phyloP scores from a whole-genome alignment of 2,113 vertebrate genomes.

The Delphinapterus leucas region DNA sequence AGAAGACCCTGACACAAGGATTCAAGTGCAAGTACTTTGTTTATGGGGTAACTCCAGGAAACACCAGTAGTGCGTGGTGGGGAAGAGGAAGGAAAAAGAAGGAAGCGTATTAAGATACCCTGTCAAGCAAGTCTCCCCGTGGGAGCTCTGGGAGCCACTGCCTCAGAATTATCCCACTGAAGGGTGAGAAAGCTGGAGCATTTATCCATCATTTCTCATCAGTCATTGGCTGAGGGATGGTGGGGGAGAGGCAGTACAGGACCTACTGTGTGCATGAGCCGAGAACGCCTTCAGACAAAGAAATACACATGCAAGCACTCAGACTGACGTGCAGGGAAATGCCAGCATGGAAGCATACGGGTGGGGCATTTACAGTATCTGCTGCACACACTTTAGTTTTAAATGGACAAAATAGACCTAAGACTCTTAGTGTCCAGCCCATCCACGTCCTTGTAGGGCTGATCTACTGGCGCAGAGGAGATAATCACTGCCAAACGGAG shows the following conservation, averaged over 20 bases:
- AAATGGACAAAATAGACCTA: slow-evolving; percentile 14
- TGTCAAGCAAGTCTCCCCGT: neutral
- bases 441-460: neutral
- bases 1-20: neutral
- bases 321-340: neutral
- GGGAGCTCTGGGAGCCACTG: neutral
- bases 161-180: neutral
- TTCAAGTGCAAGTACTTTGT: neutral
- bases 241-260: neutral
- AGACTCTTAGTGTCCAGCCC: neutral
- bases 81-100: neutral
- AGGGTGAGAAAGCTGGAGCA: neutral
- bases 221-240: neutral
- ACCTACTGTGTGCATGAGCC: neutral
- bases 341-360: neutral
- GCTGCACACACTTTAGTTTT: neutral
- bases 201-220: neutral
- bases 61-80: neutral
- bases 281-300: neutral
- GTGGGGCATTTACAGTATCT: neutral
- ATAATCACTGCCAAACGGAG: slow-evolving; percentile 17
- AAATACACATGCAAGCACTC: neutral
- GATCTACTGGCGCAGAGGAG: neutral
- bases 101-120: neutral
- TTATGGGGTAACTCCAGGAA: neutral